Percentiles rank a stretch among this genome's conserved stretches.
Conservation (phyloP, 2,113 vertebrate species). For the Chaenogobius annularis region DNA sequence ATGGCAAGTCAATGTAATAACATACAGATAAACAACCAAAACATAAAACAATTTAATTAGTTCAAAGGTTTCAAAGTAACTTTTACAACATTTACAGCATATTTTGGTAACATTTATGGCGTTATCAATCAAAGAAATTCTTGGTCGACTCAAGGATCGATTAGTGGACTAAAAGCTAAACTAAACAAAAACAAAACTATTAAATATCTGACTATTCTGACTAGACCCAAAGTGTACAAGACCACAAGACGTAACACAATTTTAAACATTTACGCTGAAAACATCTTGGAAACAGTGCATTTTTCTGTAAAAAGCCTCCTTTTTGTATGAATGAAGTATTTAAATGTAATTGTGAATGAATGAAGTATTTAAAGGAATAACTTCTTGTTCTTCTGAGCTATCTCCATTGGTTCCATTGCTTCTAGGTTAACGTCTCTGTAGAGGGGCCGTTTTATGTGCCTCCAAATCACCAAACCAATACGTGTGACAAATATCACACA, state of each 20-base stretch:
- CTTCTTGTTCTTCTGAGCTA: slow-evolving; percentile 59
- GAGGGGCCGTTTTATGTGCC: slow-evolving; percentile 64
- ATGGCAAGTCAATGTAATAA: no score
- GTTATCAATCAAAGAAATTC: not conserved
- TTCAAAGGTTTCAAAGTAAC: not conserved
- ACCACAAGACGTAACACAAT: no score
- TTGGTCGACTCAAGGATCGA: no score
- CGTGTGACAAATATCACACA: slow-evolving; percentile 51
- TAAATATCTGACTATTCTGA: no score
- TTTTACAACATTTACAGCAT: not conserved
- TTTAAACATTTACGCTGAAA: no score
- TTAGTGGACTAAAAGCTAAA: no score
- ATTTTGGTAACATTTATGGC: not conserved
- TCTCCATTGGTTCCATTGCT: slow-evolving; percentile 45
- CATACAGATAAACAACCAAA: not conserved
- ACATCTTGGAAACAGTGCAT: no score
- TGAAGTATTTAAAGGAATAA: slow-evolving; percentile 38
- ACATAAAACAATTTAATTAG: not conserved
- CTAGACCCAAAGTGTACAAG: no score
- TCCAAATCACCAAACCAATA: slow-evolving; percentile 70
- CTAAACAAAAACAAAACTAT: no score
- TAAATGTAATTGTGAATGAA: not conserved
- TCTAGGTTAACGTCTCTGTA: slow-evolving; percentile 35
- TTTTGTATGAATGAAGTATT: no score
- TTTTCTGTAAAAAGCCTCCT: no score